phyloP scores from a whole-genome alignment of 1,140 invertebrate species.

The Camponotus pennsylvanicus region DNA sequence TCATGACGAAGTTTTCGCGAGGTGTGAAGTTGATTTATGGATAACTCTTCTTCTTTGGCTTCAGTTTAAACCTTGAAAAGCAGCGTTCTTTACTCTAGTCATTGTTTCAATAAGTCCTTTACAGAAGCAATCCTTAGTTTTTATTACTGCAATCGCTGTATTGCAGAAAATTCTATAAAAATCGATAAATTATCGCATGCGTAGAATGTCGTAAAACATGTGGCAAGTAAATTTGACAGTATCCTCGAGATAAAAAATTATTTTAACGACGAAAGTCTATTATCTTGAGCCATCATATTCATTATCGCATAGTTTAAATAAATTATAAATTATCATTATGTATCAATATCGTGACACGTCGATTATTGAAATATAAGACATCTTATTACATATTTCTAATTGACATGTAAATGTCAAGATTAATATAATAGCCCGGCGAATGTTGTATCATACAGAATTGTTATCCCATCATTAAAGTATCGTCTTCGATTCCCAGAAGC shows the following conservation, averaged over 20 bases:
- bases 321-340: slow-evolving; percentile 5
- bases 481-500: not conserved
- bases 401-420: not conserved
- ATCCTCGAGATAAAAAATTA: not conserved
- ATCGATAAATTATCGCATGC: not conserved
- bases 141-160: not conserved
- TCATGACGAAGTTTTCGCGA: not conserved
- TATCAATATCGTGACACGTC: not conserved
- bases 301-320: slow-evolving; percentile 33
- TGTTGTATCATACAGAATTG: not conserved
- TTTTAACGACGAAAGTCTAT: not conserved
- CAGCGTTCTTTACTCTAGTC: not conserved
- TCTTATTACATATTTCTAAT: not conserved
- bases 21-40: not conserved
- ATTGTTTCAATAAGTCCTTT: slow-evolving; percentile 17
- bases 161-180: not conserved
- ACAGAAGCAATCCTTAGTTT: not conserved
- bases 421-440: not conserved
- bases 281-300: not conserved
- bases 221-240: not conserved
- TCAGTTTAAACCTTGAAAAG: not conserved
- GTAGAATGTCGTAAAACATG: not conserved
- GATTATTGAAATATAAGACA: not conserved
- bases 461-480: slow-evolving; percentile 10
- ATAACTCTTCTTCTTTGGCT: not conserved